Evolutionary conservation across 2,888 invertebrate species (phyloP), one percentile per base, ranked within the genome.

Genomic region (Cyrtodaria siliqua): DNA sequence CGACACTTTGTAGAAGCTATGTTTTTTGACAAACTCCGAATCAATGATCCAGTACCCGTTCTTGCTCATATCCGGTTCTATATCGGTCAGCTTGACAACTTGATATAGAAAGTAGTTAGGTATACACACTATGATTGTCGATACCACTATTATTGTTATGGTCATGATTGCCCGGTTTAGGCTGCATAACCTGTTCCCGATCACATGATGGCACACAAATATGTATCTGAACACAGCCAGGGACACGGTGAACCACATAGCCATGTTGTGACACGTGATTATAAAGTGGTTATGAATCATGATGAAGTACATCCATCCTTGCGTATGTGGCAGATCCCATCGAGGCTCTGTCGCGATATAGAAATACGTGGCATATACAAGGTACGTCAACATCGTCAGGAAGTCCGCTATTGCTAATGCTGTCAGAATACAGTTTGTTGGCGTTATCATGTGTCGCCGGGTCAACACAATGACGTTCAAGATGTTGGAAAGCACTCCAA

Each of bases 201-300:
- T 82, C 18, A 89, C 87, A 70, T 91, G 92, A 69, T 91, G 91
- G 78, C 92, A 92, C 60, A 94, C 93, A 68, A 93, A 93, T 20
- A 93, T 92, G 92, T 97, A 98, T 4, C 98, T 95, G 97, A 98
- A 98, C 9, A 98, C 96, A 0, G 98, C 98, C 82, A 99, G 93
- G 0, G 97, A 96, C 1, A 98, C 96, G 0, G 98, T 98, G 84
- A 98, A 93, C 95, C 97, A 98, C 89, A 98, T 98, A 1, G 98
- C 97, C 86, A 98, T 97, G 14, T 98, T 98, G 93, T 97, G 97
- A 67, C 89, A 89, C 0, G 91, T 92, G 50, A 92, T 91, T 62
- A 91, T 90, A 71, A 91, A 91, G 50, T 89, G 84, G 68, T 89
- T 91, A 82, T 91, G 89, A 52, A 91, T 82, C 27, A 89, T 66